Evolutionary conservation across 2,888 invertebrate species (phyloP), one percentile per base, ranked within the genome.

Genomic region (Linnaemya vulpina): DNA sequence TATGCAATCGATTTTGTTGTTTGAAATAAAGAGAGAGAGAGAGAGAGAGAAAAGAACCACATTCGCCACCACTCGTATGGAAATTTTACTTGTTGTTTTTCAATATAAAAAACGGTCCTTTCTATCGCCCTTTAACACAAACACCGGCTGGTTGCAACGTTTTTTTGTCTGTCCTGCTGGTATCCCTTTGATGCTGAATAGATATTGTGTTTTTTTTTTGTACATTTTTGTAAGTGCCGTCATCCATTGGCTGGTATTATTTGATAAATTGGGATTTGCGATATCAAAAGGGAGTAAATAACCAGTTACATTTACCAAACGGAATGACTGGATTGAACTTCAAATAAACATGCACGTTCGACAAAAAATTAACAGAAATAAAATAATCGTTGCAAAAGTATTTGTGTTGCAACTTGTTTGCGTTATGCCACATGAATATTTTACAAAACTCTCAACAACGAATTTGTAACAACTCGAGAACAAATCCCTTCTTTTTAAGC

Each of bases 241-340:
- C 38, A 53, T 20, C 58, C 4, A 40, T 65, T 60, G 63, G 20
- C 55, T 63, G 73, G 30, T 58, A 67, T 58, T 73, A 58, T 53
- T 35, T 68, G 51, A 78, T 55, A 65, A 67, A 74, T 80, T 74
- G 40, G 49, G 53, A 68, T 46, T 62, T 68, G 40, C 5, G 22
- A 73, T 74, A 25, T 67, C n/a, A 49, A 83, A 74, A 38, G 65
- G 60, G 53, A 51, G 65, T 40, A 68, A 85, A 85, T 74, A 78
- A 82, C 58, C 78, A 65, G 75, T 65, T 58, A 81, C 62, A 77
- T 51, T 80, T 74, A 63, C 77, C 77, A 81, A 84, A 84, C 77
- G 63, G 63, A 84, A 81, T 74, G 67, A 58, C 53, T 74, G 30
- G 40, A 62, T 40, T 49, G 17, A 62, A 70, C 53, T 65, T 38